Conservation (phyloP, 53 echinoderm and acorn worm species). For the Temnopleurus reevesii region DNA sequence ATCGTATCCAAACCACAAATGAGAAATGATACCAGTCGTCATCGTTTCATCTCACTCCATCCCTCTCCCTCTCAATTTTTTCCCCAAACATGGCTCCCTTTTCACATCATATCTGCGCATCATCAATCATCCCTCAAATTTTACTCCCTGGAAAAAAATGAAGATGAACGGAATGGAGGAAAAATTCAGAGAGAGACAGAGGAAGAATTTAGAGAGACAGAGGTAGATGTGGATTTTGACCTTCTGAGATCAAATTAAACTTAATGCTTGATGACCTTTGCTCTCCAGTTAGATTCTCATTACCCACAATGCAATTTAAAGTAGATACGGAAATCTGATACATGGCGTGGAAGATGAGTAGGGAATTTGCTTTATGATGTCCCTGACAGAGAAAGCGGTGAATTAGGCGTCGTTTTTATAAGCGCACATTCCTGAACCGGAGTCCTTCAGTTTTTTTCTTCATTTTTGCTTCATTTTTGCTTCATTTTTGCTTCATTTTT, state of each 20-base stretch:
- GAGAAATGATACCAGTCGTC: slow-evolving; percentile 26
- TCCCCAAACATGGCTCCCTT: background rate
- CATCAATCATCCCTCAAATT: slow-evolving; percentile 45
- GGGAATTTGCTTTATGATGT: background rate
- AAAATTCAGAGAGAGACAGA: background rate
- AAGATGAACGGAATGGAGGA: background rate
- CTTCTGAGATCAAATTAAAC: slow-evolving; percentile 49
- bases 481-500: no score
- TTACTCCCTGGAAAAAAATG: background rate
- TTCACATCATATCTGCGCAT: background rate
- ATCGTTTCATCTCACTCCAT: background rate
- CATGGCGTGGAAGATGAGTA: slow-evolving; percentile 13
- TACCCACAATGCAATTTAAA: slow-evolving; percentile 43
- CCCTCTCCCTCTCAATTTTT: background rate
- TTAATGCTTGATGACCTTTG: slow-evolving; percentile 18
- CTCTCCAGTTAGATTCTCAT: slow-evolving; percentile 15
- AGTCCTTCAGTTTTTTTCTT: background rate
- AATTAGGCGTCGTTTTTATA: background rate
- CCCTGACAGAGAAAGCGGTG: background rate
- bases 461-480: no score
- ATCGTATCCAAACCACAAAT: slow-evolving; percentile 21
- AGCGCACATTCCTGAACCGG: background rate
- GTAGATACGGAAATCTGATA: slow-evolving; percentile 32
- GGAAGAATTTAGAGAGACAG: background rate
- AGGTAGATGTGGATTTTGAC: slow-evolving; percentile 41